Base-by-base conservation (phyloP, 2,888 invertebrate genomes). In the Morpho achilles region DNA sequence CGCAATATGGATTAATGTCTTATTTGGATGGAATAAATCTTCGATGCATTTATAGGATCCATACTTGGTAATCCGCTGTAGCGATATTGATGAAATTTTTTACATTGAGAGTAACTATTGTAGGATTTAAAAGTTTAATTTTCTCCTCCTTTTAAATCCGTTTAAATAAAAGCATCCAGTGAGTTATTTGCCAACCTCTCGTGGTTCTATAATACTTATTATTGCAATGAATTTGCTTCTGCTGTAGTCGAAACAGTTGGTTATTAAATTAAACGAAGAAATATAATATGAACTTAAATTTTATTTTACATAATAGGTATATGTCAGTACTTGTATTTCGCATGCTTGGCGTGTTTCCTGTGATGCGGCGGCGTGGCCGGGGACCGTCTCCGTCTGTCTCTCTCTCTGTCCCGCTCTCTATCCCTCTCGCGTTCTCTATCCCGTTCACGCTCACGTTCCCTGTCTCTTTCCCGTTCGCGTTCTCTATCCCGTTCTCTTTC, bases 341-440 rank as follows among this genome's bases (percentile, higher is more conserved):
- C 71, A 65, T 90, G 90, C 65, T 90, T 90, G 62, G 68, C 69
- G 67, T 89, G 89, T 60, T 88, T 88, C 55, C 87, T 73, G 63
- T 87, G 86, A 66, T 84, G 85, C 2, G 72, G 88, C 41, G 88
- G 87, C 72, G 90, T 84, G 76, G 84, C 79, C 10, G 88, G 84
- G 50, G 85, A 84, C 9, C 85, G 80, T 8, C 84, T 75, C 46
- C 87, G 69, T 23, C 76, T 69, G 3, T 76, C 75, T 32, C 78
- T 66, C 52, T 80, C 82, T 10, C 76, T 62, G 53, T 71, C 74
- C 70, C 86, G 44, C 72, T 75, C 64, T 70, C 86, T 44, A 72
- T 75, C 64, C 69, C 87, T 8, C 73, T 75, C 56, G 71, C 86
- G 32, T 71, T 73, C 67, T 70, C 86, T n/a, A 69, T 73, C 69